These are phyloP conservation scores for Calliscelio sp. DNA, from an alignment of 2,888 invertebrate species.

Conservation along the genomic window DNA sequence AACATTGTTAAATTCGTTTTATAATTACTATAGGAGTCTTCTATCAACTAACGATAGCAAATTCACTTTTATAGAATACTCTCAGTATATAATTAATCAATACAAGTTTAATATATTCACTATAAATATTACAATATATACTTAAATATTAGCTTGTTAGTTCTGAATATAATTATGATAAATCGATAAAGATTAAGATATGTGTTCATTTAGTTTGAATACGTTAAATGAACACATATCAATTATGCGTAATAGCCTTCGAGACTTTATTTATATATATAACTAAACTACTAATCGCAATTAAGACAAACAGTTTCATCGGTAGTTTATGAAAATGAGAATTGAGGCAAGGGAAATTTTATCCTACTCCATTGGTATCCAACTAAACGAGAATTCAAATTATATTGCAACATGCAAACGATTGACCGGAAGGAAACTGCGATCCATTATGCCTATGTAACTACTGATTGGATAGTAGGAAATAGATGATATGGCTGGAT, in stretches of 20 bases:
- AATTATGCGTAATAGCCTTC: no score
- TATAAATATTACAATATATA: background rate
- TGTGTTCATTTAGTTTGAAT: no score
- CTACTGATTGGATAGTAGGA: conserved; percentile 66
- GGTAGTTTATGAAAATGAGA: conserved; percentile 40
- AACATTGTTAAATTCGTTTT: conserved; percentile 21
- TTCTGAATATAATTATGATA: background rate
- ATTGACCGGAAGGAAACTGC: conserved; percentile 66
- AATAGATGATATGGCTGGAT: conserved; percentile 52
- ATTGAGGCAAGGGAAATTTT: conserved; percentile 30
- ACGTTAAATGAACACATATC: no score
- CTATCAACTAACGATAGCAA: conserved; percentile 5
- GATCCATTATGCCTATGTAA: conserved; percentile 65
- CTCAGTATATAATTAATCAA: background rate
- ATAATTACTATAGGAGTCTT: background rate
- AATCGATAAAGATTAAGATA: background rate
- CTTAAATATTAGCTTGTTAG: background rate
- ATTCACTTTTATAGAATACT: background rate
- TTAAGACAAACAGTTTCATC: conserved; percentile 24
- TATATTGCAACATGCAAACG: conserved; percentile 64
- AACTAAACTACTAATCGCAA: background rate
- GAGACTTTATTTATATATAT: no score
- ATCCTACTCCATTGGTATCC: conserved; percentile 45
- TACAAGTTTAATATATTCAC: background rate
- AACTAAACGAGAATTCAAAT: conserved; percentile 65